Evolutionary conservation across 2,888 invertebrate species (phyloP).

Genomic region (Dolomedes plantarius): DNA sequence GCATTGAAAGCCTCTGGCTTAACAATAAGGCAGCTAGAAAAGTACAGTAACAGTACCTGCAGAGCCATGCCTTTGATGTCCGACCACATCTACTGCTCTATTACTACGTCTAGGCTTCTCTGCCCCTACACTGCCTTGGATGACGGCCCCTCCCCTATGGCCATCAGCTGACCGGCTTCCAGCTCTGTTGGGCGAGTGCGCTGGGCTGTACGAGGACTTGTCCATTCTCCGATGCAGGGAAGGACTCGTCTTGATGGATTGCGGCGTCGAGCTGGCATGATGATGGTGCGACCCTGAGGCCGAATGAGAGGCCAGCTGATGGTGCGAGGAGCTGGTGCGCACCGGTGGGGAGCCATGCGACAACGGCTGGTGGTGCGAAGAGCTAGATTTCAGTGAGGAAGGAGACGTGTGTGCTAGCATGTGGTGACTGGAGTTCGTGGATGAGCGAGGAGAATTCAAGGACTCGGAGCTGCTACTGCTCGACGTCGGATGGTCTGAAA

Average conservation of each 20-base stretch:
- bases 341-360: constrained; percentile 67
- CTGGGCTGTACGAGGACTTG: constrained; percentile 62
- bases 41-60: too few species aligned
- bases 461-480: constrained; percentile 70
- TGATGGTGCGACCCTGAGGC: constrained; percentile 45
- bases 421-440: constrained; percentile 40
- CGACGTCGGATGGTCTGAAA: constrained; percentile 53
- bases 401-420: constrained; percentile 46
- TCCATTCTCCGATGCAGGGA: constrained; percentile 66
- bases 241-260: constrained; percentile 65
- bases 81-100: constrained; percentile 42
- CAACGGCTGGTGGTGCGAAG: constrained; percentile 66
- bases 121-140: constrained; percentile 33
- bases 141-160: constrained; percentile 25
- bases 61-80: constrained; percentile 65
- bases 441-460: constrained; percentile 49
- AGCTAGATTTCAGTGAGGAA: constrained; percentile 63
- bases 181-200: constrained; percentile 59
- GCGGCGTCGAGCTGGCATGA: constrained; percentile 17
- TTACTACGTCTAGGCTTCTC: constrained; percentile 64
- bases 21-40: too few species aligned
- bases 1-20: too few species aligned
- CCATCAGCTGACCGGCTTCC: constrained; percentile 46
- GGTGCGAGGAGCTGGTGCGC: constrained; percentile 66
- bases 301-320: constrained; percentile 59